These are phyloP conservation scores for Vultur gryphus DNA, from an alignment of 2,797 vertebrate genomes.

Conservation along the genomic window DNA sequence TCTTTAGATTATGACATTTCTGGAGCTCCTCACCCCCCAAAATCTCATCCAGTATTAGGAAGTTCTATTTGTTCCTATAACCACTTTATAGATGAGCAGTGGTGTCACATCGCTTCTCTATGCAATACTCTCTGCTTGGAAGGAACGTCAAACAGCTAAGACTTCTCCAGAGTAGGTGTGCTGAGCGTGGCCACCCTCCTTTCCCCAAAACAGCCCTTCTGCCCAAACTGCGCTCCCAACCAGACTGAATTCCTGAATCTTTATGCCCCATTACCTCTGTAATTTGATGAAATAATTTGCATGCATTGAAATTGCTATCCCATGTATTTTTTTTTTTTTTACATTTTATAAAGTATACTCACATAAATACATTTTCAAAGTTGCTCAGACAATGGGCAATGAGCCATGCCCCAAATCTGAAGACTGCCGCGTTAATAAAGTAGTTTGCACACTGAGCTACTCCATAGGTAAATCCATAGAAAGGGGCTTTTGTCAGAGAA, in stretches of 20 bases:
- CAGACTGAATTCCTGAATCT: background rate
- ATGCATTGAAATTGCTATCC: background rate
- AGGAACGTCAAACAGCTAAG: background rate
- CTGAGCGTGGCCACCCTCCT: background rate
- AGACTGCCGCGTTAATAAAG: slow-evolving; percentile 69
- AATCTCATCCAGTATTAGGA: background rate
- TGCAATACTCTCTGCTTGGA: background rate
- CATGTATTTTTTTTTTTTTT: fast-evolving
- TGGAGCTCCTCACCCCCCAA: background rate
- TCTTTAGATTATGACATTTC: background rate
- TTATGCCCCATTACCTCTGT: background rate
- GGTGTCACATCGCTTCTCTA: background rate
- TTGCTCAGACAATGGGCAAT: slow-evolving; percentile 70
- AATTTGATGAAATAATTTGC: background rate
- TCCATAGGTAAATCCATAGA: slow-evolving; percentile 64
- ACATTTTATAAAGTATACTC: slow-evolving; percentile 30
- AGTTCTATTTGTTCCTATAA: background rate
- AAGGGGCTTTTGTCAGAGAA: slow-evolving; percentile 61
- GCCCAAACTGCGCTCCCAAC: background rate
- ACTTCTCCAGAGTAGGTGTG: background rate
- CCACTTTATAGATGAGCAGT: background rate
- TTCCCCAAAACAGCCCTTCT: background rate
- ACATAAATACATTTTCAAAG: slow-evolving; percentile 78
- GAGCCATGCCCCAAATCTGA: slow-evolving; percentile 77
- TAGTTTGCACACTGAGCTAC: slow-evolving; percentile 51